Evolutionary conservation across 2,888 invertebrate genomes (phyloP).

Genomic region (Acleris emargana): DNA sequence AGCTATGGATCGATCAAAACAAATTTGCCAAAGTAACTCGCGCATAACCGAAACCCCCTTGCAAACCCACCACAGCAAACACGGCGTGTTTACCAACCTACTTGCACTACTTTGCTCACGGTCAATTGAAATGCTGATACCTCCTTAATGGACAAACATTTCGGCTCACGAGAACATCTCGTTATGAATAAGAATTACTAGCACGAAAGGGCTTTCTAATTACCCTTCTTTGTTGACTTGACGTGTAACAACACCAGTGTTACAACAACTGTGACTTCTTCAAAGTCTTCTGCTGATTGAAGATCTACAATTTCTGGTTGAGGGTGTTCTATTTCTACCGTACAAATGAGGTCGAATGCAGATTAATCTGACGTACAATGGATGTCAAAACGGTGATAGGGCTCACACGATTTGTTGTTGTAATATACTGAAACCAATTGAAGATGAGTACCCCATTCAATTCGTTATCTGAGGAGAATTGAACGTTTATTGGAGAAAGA

Average conservation of each 20-base stretch:
- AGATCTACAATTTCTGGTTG: conserved; percentile 14
- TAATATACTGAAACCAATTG: conserved; percentile 30
- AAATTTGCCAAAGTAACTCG: not conserved
- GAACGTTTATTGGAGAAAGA: conserved; percentile 9
- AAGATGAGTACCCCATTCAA: conserved; percentile 15
- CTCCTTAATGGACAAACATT: conserved; percentile 48
- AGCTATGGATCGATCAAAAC: conserved; percentile 1
- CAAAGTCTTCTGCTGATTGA: not conserved
- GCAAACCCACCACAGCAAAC: conserved; percentile 12
- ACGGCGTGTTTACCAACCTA: conserved; percentile 28
- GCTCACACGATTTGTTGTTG: conserved; percentile 28
- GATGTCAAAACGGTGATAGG: conserved; percentile 32
- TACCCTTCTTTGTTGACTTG: conserved; percentile 48
- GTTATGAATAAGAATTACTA: conserved; percentile 49
- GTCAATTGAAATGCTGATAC: conserved; percentile 34
- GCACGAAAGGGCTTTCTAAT: conserved; percentile 63
- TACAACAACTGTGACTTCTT: not conserved
- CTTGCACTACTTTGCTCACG: conserved; percentile 32
- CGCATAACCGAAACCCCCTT: not conserved
- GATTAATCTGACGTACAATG: conserved; percentile 32
- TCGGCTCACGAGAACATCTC: conserved; percentile 58
- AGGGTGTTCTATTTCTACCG: conserved; percentile 25
- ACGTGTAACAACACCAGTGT: conserved; percentile 32
- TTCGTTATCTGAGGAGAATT: conserved; percentile 16
- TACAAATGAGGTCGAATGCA: conserved; percentile 34